Conservation (phyloP, 2,888 invertebrate species). For the Sicus ferrugineus region DNA sequence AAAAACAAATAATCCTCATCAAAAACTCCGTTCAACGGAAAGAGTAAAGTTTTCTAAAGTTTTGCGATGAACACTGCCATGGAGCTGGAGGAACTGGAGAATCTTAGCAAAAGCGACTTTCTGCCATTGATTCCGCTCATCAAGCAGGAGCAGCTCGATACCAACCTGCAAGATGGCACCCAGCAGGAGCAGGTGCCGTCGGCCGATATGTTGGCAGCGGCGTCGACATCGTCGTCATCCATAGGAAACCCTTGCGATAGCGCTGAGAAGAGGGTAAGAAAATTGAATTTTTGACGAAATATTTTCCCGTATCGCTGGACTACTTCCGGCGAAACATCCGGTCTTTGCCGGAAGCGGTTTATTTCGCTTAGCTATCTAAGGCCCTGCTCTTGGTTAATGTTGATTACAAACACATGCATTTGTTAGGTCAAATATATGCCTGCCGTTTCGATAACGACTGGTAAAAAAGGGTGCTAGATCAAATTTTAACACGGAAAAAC, state of each 20-base stretch:
- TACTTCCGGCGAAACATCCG: slow-evolving; percentile 35
- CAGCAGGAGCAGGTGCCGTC: slow-evolving; percentile 51
- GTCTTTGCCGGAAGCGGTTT: slow-evolving; percentile 33
- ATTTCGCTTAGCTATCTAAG: slow-evolving; percentile 1
- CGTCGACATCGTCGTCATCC: slow-evolving; percentile 53
- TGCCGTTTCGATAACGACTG: too few relatives aligned
- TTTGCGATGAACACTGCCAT: slow-evolving; percentile 45
- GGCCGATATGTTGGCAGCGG: slow-evolving; percentile 49
- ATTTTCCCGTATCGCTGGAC: not conserved
- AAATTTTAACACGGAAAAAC: too few relatives aligned
- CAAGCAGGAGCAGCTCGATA: slow-evolving; percentile 62
- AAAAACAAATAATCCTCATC: slow-evolving; percentile 37
- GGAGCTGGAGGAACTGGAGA: slow-evolving; percentile 63
- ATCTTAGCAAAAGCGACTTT: slow-evolving; percentile 61
- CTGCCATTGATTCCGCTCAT: slow-evolving; percentile 61
- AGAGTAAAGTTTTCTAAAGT: not conserved
- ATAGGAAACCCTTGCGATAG: slow-evolving; percentile 64
- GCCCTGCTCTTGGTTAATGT: not conserved
- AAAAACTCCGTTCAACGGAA: not conserved
- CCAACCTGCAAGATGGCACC: slow-evolving; percentile 52
- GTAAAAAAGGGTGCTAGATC: too few relatives aligned
- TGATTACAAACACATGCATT: not conserved
- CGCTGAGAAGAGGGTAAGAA: slow-evolving; percentile 64
- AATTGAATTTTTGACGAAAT: not conserved
- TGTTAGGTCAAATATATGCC: not conserved